These are phyloP conservation scores for Coregonus ussuriensis DNA, from an alignment of 2,797 vertebrate species.

Conservation along the genomic window DNA sequence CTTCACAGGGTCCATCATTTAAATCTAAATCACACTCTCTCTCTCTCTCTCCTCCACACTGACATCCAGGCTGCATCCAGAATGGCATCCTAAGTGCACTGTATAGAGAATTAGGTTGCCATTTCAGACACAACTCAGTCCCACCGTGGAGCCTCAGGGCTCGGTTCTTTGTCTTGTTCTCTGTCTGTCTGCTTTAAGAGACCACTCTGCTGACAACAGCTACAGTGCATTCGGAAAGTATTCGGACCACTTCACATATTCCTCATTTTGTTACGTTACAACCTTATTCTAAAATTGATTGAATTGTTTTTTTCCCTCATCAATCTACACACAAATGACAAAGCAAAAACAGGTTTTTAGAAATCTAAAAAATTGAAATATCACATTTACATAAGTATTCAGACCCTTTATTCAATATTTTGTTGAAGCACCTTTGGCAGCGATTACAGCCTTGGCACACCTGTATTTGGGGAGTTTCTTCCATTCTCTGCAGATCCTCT, in stretches of 20 bases:
- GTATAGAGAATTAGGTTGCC: not conserved
- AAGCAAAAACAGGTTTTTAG: too few relatives aligned
- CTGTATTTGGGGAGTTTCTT: too few relatives aligned
- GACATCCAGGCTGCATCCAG: conserved; percentile 24
- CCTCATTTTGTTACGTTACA: too few relatives aligned
- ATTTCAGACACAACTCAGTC: not conserved
- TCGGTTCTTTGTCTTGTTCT: not conserved
- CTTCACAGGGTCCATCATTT: conserved; percentile 17
- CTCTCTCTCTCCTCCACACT: conserved; percentile 38
- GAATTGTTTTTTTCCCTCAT: too few relatives aligned
- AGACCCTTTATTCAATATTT: too few relatives aligned
- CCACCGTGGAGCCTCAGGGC: not conserved
- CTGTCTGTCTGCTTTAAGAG: not conserved
- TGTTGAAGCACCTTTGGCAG: too few relatives aligned
- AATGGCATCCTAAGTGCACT: not conserved
- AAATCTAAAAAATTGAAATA: too few relatives aligned
- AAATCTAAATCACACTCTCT: conserved; percentile 19
- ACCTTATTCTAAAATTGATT: too few relatives aligned
- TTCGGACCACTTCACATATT: not conserved
- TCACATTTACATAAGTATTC: too few relatives aligned
- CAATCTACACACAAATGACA: too few relatives aligned
- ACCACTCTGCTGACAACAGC: not conserved
- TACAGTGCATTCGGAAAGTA: not conserved
- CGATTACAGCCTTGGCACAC: too few relatives aligned
- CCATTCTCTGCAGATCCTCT: too few relatives aligned